Percentiles rank a stretch among this genome's conserved stretches.
phyloP scores from a whole-genome alignment of 92 coral and sea anemone species.

The Zoanthus sansibaricus region DNA sequence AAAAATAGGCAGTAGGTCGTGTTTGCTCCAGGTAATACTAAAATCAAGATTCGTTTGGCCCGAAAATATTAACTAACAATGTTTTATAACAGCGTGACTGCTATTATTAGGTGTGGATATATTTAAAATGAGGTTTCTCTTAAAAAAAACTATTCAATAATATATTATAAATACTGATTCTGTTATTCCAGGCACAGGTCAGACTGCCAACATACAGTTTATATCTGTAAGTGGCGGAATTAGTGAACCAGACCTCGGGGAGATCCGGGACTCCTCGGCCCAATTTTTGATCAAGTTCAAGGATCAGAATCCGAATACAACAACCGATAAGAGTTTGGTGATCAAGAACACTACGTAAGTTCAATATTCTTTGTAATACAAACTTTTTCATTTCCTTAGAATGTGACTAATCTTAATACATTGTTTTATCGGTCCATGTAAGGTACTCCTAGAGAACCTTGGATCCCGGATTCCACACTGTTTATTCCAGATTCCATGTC shows the following conservation, averaged over 20 bases:
- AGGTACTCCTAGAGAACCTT: too few species aligned
- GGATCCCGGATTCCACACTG: too few species aligned
- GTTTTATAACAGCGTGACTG: too few species aligned
- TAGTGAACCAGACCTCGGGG: slow-evolving; percentile 86
- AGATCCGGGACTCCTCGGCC: slow-evolving; percentile 84
- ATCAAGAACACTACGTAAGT: slow-evolving; percentile 96
- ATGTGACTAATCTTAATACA: too few species aligned
- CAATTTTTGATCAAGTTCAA: slow-evolving; percentile 78
- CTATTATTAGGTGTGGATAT: too few species aligned
- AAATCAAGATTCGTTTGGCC: too few species aligned
- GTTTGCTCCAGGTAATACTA: too few species aligned
- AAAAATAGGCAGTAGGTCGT: too few species aligned
- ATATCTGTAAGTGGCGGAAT: slow-evolving; percentile 86
- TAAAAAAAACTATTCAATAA: background rate
- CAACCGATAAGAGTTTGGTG: slow-evolving; percentile 69
- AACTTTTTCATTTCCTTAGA: background rate
- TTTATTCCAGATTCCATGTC: too few species aligned
- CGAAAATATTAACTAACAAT: too few species aligned
- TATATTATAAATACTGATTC: background rate
- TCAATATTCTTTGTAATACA: background rate
- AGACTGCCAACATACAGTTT: slow-evolving; percentile 94
- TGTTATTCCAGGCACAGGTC: slow-evolving; percentile 82
- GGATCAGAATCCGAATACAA: slow-evolving; percentile 88
- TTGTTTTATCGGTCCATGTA: too few species aligned
- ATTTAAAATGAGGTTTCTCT: background rate